Percentiles rank a stretch among this genome's conserved stretches.
Evolutionary conservation across 1,140 invertebrate species (phyloP).

Genomic region (Manduca sexta): DNA sequence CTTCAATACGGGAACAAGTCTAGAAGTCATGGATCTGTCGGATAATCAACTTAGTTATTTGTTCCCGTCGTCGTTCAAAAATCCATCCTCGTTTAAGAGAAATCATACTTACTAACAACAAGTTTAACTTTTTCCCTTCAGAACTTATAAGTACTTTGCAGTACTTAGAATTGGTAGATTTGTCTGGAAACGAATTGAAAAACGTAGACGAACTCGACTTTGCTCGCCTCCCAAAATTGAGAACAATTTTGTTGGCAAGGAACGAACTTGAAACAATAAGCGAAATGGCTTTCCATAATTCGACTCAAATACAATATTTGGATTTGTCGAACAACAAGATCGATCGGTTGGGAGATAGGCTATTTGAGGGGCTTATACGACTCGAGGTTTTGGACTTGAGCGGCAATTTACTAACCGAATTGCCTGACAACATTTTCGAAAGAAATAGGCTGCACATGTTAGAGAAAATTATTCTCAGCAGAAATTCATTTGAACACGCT

Average conservation of each 20-base stretch:
- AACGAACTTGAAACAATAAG: slow-evolving; percentile 87
- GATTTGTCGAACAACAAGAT: slow-evolving; percentile 85
- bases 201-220: slow-evolving; percentile 89
- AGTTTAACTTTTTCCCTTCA: slow-evolving; percentile 87
- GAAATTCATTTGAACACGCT: slow-evolving; percentile 85
- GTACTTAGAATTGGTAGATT: slow-evolving; percentile 82
- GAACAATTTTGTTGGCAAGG: slow-evolving; percentile 78
- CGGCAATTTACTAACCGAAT: slow-evolving; percentile 81
- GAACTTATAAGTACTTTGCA: slow-evolving; percentile 84
- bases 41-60: slow-evolving; percentile 85
- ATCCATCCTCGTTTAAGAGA: slow-evolving; percentile 82
- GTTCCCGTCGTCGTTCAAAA: slow-evolving; percentile 86
- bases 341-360: slow-evolving; percentile 83
- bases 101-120: slow-evolving; percentile 82
- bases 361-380: slow-evolving; percentile 87
- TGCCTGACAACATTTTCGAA: slow-evolving; percentile 91
- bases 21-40: slow-evolving; percentile 83
- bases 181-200: slow-evolving; percentile 85
- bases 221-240: slow-evolving; percentile 82
- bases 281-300: slow-evolving; percentile 92
- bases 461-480: slow-evolving; percentile 85
- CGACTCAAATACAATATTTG: slow-evolving; percentile 87
- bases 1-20: slow-evolving; percentile 80
- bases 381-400: slow-evolving; percentile 83
- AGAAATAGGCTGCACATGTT: slow-evolving; percentile 83